Evolutionary conservation across 92 coral and sea anemone genomes (phyloP), one percentile per base, ranked within the genome.

Genomic region (Galaxea fascicularis): DNA sequence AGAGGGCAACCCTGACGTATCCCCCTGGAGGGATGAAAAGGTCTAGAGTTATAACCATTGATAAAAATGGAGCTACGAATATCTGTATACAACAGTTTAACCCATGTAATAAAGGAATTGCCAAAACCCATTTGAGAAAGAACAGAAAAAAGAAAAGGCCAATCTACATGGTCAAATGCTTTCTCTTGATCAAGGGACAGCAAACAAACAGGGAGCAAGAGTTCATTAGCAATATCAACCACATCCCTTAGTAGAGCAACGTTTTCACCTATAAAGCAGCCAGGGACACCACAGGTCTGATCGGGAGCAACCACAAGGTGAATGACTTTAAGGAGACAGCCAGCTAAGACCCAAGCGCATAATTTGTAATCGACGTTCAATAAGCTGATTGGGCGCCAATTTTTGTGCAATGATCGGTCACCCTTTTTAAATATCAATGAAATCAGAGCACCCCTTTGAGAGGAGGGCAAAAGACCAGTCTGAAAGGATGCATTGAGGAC

Each of bases 101-200:
- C 41, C 41, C 41, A 35, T 35, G 41, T 6, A 35, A n/a, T n/a
- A n/a, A n/a, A n/a, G n/a, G n/a, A n/a, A n/a, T n/a, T n/a, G 0
- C 95, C 92, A 64, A 92, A 85, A 1, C 90, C 88, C 92, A 92
- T 69, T 0, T 17, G 44, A 7, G 16, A 25, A 4, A 92, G 80
- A 9, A 69, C 85, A 5, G 27, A 21, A n/a, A 81, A 14, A 10
- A 92, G 31, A 26, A 73, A 92, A 4, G 25, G 30, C 90, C 90
- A 89, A 28, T 92, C 93, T 0, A 92, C 93, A 0, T 89, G 51
- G 60, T 88, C 90, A 15, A 91, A 85, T 14, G 95, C 92, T 41
- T 88, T 91, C 72, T 88, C 90, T 22, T 89, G 89, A 22, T 92
- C 93, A 0, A 92, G 57, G 2, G 95, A 86, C 7, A 86, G 65